Base-by-base conservation (phyloP, 2,888 invertebrate species). In the Synanthedon myopaeformis region DNA sequence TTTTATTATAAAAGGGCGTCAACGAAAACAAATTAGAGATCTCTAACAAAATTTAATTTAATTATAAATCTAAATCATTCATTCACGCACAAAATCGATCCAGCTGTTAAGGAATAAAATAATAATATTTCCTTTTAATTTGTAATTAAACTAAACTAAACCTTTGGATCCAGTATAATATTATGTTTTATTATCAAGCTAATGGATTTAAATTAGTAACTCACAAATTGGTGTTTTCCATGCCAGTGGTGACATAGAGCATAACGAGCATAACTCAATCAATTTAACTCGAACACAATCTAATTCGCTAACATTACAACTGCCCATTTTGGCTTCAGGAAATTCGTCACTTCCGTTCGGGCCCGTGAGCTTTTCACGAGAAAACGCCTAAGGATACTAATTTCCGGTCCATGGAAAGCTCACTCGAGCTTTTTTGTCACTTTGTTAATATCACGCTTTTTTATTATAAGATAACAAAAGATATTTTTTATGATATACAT, bases 321-420 rank as follows among this genome's bases (percentile, higher is more conserved):
- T 62, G 66, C 60, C 65, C 67, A 70, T 72, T 74, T 62, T 64
- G 63, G 62, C 58, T 56, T 56, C 62, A 64, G 75, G 76, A 75
- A 77, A 77, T 73, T 70, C 70, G 65, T 70, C 66, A 64, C 72
- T 69, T 76, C 76, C 76, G 71, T 64, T 54, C 59, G 61, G 65
- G 59, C 64, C 58, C 58, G 59, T 56, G 60, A 63, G 64, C 64
- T 67, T 49, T 71, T 68, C 65, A 66, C 61, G 63, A 62, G 65
- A 63, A 28, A 69, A 66, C 65, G 67, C 65, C 68, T 70, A 67
- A 72, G 74, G 72, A 70, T 70, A 73, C 76, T 74, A 75, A 77
- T 77, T 76, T 77, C 77, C 77, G 75, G 67, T 67, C 62, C 63
- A 61, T 61, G 65, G 66, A 65, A 69, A 67, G 67, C 61, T 19